These are phyloP conservation scores for Sphyrna mokarran DNA, from an alignment of 2,113 vertebrate genomes.

Conservation along the genomic window DNA sequence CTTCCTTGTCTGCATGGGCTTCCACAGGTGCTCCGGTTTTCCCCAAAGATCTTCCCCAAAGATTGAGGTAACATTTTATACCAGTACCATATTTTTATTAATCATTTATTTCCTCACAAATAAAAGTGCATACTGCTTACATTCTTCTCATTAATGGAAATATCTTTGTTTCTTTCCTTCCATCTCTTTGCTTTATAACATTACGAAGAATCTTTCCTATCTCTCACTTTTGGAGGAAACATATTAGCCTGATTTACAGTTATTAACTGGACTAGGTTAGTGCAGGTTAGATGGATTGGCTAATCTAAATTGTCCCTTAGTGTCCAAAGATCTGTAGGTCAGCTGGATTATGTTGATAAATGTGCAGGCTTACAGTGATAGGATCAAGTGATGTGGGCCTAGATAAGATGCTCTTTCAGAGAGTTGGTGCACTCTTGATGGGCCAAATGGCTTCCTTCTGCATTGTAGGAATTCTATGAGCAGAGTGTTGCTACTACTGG, in stretches of 20 bases:
- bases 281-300: no score
- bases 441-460: no score
- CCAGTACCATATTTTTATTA: neutral
- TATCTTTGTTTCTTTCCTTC: neutral
- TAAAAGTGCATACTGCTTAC: neutral
- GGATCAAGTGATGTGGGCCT: no score
- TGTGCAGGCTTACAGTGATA: no score
- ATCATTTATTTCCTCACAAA: neutral
- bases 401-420: no score
- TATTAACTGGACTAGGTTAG: neutral
- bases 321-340: no score
- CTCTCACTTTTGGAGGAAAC: neutral
- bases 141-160: neutral
- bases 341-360: no score
- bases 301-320: no score
- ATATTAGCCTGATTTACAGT: neutral
- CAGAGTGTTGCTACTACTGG: neutral
- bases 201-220: neutral
- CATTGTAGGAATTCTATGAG: neutral
- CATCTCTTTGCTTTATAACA: neutral
- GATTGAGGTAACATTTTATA: neutral
- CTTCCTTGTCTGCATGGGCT: no score
- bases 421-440: no score
- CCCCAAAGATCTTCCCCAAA: no score
- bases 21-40: no score